A percentile compares a stretch with the other conserved stretches of the same genome.
Conservation (phyloP, 2,888 invertebrate species). For the Hydraecia micacea region DNA sequence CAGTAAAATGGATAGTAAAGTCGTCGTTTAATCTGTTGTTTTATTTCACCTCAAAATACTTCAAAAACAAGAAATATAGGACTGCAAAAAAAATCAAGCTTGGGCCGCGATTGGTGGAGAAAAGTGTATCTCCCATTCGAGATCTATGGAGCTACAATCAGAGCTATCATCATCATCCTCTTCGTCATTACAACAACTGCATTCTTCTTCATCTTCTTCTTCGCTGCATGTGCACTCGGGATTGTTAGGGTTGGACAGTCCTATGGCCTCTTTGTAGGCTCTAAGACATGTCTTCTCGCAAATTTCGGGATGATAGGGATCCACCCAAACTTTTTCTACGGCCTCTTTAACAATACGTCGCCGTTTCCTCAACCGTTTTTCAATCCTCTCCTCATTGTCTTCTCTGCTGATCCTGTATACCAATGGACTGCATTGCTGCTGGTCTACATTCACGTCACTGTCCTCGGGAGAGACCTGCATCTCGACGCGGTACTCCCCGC, state of each 20-base stretch:
- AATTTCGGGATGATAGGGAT: constrained; percentile 76
- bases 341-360: constrained; percentile 71
- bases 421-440: constrained; percentile 72
- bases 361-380: constrained; percentile 67
- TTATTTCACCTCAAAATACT: constrained; percentile 43
- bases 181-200: constrained; percentile 64
- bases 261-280: constrained; percentile 78
- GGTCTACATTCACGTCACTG: constrained; percentile 62
- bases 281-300: constrained; percentile 78
- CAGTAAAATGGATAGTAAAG: constrained; percentile 74
- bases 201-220: constrained; percentile 63
- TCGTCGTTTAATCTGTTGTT: constrained; percentile 49
- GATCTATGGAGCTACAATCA: constrained; percentile 78
- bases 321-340: constrained; percentile 73
- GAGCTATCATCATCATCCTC: constrained; percentile 73
- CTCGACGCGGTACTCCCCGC: constrained; percentile 82
- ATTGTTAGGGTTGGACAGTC: constrained; percentile 69
- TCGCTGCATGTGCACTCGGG: constrained; percentile 67
- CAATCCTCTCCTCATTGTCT: constrained; percentile 75
- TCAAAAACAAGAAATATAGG: constrained; percentile 3
- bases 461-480: constrained; percentile 75
- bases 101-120: constrained; percentile 76
- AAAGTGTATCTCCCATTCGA: constrained; percentile 86
- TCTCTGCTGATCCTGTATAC: constrained; percentile 79
- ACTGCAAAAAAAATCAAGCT: constrained; percentile 20